Evolutionary conservation across 2,797 vertebrate species (phyloP).

Genomic region (Lagodon rhomboides): DNA sequence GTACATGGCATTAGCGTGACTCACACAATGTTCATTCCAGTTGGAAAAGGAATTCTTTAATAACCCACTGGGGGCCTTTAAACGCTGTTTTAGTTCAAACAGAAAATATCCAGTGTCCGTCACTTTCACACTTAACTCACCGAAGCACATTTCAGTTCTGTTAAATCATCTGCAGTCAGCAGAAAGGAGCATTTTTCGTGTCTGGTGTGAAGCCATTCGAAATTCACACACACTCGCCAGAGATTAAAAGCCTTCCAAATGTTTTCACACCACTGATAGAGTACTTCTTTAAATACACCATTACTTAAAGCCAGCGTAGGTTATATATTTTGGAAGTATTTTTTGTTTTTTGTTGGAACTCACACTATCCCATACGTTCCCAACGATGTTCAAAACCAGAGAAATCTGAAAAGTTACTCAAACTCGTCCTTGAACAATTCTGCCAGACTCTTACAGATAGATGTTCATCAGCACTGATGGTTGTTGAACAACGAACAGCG

Average conservation of each 20-base stretch:
- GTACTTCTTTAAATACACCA: neutral
- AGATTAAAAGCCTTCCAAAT: neutral
- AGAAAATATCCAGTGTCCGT: conserved; percentile 2
- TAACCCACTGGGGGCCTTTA: conserved; percentile 12
- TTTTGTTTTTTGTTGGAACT: no score
- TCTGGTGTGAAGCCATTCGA: neutral
- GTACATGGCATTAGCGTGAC: conserved; percentile 27
- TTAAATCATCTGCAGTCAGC: neutral
- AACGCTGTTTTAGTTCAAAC: neutral
- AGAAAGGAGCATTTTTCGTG: neutral
- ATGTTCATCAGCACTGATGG: no score
- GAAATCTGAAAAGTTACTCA: no score
- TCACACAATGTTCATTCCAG: conserved; percentile 36
- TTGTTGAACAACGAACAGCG: no score
- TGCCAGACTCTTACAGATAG: no score
- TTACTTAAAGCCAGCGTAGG: neutral
- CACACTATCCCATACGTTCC: no score
- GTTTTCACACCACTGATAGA: neutral
- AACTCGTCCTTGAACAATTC: no score
- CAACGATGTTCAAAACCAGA: no score
- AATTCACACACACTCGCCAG: neutral
- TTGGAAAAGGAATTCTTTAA: conserved; percentile 25
- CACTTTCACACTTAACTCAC: neutral
- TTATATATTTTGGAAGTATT: no score
- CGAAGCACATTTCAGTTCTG: neutral